A percentile compares a stretch with the other conserved stretches of the same genome.
Evolutionary conservation across 2,797 vertebrate genomes (phyloP).

Genomic region (Borostomias antarcticus): DNA sequence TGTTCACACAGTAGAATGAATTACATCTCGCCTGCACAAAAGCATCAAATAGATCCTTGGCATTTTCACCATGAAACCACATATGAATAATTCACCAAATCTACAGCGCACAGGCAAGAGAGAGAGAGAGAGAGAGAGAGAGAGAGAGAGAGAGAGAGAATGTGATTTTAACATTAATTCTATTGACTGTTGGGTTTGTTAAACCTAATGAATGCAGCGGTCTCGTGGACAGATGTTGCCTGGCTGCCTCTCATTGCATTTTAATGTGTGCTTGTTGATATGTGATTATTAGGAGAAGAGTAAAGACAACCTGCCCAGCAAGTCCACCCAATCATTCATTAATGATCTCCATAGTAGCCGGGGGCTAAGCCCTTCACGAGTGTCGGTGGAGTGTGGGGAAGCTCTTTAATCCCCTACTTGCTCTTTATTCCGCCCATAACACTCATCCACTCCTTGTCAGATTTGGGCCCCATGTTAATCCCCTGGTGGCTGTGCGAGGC

Average conservation of each 20-base stretch:
- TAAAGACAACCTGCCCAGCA: neutral
- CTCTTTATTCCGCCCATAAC: conserved; percentile 71
- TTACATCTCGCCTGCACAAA: conserved; percentile 9
- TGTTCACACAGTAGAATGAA: neutral
- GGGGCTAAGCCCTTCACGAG: conserved; percentile 67
- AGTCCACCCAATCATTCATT: conserved; percentile 46
- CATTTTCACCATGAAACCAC: conserved; percentile 60
- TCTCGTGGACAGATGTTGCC: conserved; percentile 25
- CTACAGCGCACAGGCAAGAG: too few species aligned
- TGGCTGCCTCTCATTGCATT: conserved; percentile 51
- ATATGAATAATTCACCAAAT: conserved; percentile 2
- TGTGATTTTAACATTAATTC: neutral
- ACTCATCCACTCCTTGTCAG: conserved; percentile 70
- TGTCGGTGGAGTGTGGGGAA: conserved; percentile 68
- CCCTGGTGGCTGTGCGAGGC: conserved; percentile 56
- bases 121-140: conserved; percentile 45
- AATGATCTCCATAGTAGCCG: conserved; percentile 69
- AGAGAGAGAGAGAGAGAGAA: conserved; percentile 47
- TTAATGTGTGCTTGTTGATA: conserved; percentile 54
- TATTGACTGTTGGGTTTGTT: neutral
- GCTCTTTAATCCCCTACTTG: conserved; percentile 66
- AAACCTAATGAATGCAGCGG: neutral
- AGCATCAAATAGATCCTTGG: conserved; percentile 53
- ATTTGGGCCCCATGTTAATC: conserved; percentile 68
- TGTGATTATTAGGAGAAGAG: neutral